Base-by-base conservation (phyloP, 2,797 vertebrate genomes). In the Pogonophryne albipinna region DNA sequence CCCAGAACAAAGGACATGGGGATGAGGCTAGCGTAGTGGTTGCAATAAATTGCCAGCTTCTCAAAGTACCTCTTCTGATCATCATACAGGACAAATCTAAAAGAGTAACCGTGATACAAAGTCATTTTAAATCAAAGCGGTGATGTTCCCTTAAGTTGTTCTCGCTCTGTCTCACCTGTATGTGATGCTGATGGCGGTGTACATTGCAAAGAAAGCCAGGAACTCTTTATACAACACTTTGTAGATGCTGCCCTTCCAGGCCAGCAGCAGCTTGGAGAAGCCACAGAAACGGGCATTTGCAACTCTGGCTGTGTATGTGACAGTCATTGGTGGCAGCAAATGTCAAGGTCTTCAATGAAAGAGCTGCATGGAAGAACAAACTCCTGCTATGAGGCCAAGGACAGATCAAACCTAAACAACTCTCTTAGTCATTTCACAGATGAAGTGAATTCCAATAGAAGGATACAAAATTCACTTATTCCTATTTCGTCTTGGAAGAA, bases 181-280 rank as follows among this genome's bases (percentile, higher is more conserved):
- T 1, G 96, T 94, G 74, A 97, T 90, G 89, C 97, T 99, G 91
- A 98, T 96, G 45, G 89, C 94, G 0, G 95, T 78, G 59, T 97
- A 98, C 91, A 97, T 93, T 65, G 89, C 89, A n/a, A 97, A 97
- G 88, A 98, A 99, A 42, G 94, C 95, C 65, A 98, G 88, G 85
- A 98, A 95, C 87, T 99, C 97, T 19, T 97, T 96, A 85, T 98
- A 98, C 4, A 99, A 79, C 17, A 99, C 94, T 70, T 98, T 98
- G 93, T 99, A 99, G 88, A 99, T 98, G 93, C 97, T 99, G 0
- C 97, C 97, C 8, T 95, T 96, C 97, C 97, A 98, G 31, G 96
- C 95, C 89, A 96, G 67, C 16, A 99, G 94, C 70, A 99, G 93
- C 81, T 97, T 96, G 67, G 96, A 98, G 91, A 99, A 99, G 59